phyloP scores from a whole-genome alignment of 2,888 invertebrate species.

The Hirtodrosophila alboralis region DNA sequence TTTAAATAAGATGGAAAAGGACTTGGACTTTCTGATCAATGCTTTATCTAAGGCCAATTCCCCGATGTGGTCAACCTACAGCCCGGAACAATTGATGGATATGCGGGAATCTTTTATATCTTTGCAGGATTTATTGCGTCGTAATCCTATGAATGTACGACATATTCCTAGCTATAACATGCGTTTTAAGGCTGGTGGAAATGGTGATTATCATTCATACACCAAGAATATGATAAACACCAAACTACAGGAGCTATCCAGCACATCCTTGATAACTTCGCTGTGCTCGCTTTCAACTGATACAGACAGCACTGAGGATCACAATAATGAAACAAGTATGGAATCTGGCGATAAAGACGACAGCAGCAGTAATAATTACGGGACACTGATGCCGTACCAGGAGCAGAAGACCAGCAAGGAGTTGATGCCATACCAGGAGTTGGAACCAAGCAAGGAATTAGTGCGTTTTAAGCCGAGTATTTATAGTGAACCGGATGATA shows the following conservation, averaged over 20 bases:
- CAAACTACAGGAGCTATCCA: too few species aligned
- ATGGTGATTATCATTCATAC: not conserved
- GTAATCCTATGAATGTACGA: constrained; percentile 3
- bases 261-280: not conserved
- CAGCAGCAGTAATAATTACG: constrained; percentile 24
- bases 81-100: constrained; percentile 43
- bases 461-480: constrained; percentile 16
- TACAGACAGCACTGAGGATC: not conserved
- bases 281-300: too few species aligned
- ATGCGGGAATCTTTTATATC: constrained; percentile 58
- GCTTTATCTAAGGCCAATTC: constrained; percentile 52
- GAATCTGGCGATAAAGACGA: constrained; percentile 14
- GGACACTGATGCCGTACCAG: constrained; percentile 46
- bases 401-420: constrained; percentile 20
- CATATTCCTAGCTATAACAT: not conserved
- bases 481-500: too few species aligned
- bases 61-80: constrained; percentile 34
- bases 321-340: not conserved
- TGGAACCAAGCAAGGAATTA: constrained; percentile 25
- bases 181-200: constrained; percentile 54
- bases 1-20: constrained; percentile 60
- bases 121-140: constrained; percentile 35
- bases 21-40: constrained; percentile 58
- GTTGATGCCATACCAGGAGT: constrained; percentile 42
- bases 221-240: not conserved